phyloP scores from a whole-genome alignment of 2,888 invertebrate species.

The Zhengitettix transpicula region DNA sequence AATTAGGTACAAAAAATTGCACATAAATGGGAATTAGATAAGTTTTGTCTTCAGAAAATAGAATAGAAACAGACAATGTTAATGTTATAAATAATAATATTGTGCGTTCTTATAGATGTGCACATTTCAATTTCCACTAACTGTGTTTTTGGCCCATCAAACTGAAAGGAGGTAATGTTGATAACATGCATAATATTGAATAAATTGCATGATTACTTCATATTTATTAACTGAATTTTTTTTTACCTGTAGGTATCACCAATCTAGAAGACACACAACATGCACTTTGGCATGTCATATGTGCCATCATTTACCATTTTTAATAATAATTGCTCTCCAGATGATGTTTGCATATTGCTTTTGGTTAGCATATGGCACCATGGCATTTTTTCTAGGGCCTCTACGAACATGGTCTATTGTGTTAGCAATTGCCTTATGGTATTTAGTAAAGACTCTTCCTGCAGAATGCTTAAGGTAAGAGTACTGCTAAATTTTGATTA shows the following conservation, averaged over 20 bases:
- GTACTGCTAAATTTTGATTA: too few relatives aligned
- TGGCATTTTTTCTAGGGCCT: conserved; percentile 61
- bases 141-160: conserved; percentile 48
- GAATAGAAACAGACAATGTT: too few relatives aligned
- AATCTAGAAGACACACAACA: background rate
- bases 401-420: conserved; percentile 64
- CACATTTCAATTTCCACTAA: conserved; percentile 62
- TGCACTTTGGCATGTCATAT: conserved; percentile 4
- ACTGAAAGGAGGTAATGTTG: conserved; percentile 36
- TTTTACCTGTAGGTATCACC: background rate
- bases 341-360: conserved; percentile 55
- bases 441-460: conserved; percentile 41
- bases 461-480: conserved; percentile 42
- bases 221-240: background rate
- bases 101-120: conserved; percentile 22
- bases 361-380: conserved; percentile 62
- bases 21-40: too few relatives aligned
- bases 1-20: too few relatives aligned
- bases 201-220: background rate
- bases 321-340: conserved; percentile 39
- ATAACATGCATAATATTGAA: background rate
- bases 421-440: conserved; percentile 49
- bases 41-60: too few relatives aligned
- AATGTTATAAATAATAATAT: too few relatives aligned
- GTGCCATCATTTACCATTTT: conserved; percentile 32